Evolutionary conservation across 2,113 vertebrate genomes (phyloP).

Genomic region (Stercorarius parasiticus): DNA sequence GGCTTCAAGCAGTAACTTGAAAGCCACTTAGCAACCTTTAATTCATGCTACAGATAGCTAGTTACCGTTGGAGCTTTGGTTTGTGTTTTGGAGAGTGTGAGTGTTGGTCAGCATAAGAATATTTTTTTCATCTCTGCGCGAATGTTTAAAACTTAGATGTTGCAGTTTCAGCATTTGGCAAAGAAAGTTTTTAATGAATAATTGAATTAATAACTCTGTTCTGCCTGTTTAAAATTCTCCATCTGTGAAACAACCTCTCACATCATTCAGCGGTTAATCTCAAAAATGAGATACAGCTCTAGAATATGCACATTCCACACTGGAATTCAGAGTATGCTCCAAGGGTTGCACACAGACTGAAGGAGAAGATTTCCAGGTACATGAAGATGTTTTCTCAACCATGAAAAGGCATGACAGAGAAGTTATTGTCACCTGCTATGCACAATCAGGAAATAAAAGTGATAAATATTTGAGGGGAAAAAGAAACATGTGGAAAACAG

Average conservation of each 20-base stretch:
- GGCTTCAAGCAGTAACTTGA: not conserved
- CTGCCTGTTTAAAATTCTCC: not conserved
- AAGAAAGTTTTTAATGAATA: not conserved
- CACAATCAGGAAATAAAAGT: not conserved
- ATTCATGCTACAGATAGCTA: not conserved
- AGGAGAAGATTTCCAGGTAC: not conserved
- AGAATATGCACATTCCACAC: not conserved
- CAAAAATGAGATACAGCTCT: not conserved
- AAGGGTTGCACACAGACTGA: not conserved
- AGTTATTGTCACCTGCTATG: not conserved
- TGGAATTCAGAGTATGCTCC: not conserved
- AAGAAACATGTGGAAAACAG: not conserved
- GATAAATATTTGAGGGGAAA: not conserved
- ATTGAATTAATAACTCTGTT: not conserved
- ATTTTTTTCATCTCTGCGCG: not conserved
- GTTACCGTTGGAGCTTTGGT: not conserved
- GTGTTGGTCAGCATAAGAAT: not conserved
- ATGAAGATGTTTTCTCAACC: not conserved
- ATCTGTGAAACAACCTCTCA: not conserved
- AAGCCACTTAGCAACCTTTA: not conserved
- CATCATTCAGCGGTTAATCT: not conserved
- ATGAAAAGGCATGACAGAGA: not conserved
- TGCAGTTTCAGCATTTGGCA: not conserved
- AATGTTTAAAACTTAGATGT: not conserved
- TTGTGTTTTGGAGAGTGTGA: not conserved